phyloP scores from a whole-genome alignment of 2,888 invertebrate species.

The Thera britannica region DNA sequence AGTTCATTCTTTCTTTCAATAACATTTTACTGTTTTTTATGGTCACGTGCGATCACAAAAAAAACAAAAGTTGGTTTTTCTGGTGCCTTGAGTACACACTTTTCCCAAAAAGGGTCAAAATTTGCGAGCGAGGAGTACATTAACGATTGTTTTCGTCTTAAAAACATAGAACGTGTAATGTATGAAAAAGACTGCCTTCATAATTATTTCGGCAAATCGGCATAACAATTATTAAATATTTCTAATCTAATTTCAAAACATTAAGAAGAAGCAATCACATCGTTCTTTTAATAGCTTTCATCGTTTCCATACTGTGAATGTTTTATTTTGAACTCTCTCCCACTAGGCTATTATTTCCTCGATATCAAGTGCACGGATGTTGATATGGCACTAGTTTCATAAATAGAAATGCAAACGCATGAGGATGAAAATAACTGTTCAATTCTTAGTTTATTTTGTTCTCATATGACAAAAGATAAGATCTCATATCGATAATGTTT shows the following conservation, averaged over 20 bases:
- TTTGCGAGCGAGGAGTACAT: too few species aligned
- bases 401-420: not conserved
- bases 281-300: constrained; percentile 1
- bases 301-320: constrained; percentile 17
- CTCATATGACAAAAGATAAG: too few species aligned
- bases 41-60: not conserved
- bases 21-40: not conserved
- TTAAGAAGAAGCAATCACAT: constrained; percentile 4
- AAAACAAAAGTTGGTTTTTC: not conserved
- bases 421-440: not conserved
- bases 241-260: too few species aligned
- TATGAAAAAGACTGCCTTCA: too few species aligned
- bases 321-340: constrained; percentile 35
- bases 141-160: too few species aligned
- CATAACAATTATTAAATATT: too few species aligned
- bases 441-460: too few species aligned
- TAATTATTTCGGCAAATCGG: too few species aligned
- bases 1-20: not conserved
- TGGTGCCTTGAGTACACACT: too few species aligned
- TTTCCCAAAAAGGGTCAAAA: too few species aligned
- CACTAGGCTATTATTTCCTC: constrained; percentile 13
- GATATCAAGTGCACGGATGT: not conserved
- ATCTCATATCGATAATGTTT: too few species aligned
- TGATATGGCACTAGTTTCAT: constrained; percentile 3
- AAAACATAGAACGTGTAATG: too few species aligned